phyloP scores from a whole-genome alignment of 2,113 vertebrate species.

The Athene noctua region DNA sequence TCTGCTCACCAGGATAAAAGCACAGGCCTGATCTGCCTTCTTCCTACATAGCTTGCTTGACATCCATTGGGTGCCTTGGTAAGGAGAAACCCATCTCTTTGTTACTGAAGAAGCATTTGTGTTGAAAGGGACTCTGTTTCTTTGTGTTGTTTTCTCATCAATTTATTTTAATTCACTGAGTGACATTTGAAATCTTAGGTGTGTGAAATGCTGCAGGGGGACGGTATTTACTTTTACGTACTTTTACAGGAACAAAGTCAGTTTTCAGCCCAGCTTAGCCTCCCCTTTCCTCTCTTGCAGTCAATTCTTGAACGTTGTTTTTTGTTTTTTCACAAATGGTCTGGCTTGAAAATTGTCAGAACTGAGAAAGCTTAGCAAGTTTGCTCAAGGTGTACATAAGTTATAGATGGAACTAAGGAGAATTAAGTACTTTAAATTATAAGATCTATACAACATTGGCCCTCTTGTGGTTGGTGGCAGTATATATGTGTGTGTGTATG shows the following conservation, averaged over 20 bases:
- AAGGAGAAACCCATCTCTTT: neutral
- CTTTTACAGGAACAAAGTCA: neutral
- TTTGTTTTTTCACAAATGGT: neutral
- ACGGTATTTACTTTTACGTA: neutral
- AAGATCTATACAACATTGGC: neutral
- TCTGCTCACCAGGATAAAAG: neutral
- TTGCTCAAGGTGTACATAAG: neutral
- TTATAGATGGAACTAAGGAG: neutral
- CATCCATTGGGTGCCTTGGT: neutral
- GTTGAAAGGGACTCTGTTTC: neutral
- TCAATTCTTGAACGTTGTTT: rapidly evolving
- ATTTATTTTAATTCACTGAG: neutral
- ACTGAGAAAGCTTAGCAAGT: neutral
- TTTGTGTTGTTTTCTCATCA: neutral
- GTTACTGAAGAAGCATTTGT: neutral
- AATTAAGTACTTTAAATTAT: neutral
- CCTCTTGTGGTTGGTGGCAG: slow-evolving; percentile 19
- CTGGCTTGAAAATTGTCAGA: neutral
- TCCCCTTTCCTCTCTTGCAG: neutral
- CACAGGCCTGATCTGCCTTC: neutral
- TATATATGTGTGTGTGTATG: neutral
- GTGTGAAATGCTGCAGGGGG: neutral
- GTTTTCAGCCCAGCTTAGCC: neutral
- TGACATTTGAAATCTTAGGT: neutral
- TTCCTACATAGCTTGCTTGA: neutral